Evolutionary conservation across 2,888 invertebrate species (phyloP).

Genomic region (Drosophila engyochracea): DNA sequence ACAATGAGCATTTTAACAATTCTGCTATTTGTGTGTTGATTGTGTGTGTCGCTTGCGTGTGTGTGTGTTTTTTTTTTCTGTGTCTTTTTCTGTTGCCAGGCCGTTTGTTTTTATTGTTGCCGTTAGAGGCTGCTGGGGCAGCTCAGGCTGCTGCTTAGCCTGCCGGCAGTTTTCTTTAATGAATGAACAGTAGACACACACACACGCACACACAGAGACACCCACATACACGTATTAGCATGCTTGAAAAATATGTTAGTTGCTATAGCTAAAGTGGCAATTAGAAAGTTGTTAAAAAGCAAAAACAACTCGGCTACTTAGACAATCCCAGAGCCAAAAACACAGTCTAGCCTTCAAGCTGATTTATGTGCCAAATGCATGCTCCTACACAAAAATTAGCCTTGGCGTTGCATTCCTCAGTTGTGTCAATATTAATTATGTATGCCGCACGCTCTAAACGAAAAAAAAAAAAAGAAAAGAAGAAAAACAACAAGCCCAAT

Average conservation of each 20-base stretch:
- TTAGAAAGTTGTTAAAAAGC: constrained; percentile 72
- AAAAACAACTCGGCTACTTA: constrained; percentile 56
- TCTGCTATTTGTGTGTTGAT: constrained; percentile 34
- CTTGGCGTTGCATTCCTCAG: constrained; percentile 70
- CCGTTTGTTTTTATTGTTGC: constrained; percentile 70
- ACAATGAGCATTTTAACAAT: constrained; percentile 38
- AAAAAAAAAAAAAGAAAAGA: neutral
- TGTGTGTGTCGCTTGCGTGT: neutral
- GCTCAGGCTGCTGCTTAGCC: constrained; percentile 57
- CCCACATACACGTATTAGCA: neutral
- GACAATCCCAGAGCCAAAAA: constrained; percentile 15
- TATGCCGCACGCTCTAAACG: constrained; percentile 25
- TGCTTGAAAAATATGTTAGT: constrained; percentile 26
- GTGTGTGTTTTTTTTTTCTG: constrained; percentile 6
- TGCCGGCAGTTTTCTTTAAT: constrained; percentile 73
- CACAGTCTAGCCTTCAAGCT: constrained; percentile 52
- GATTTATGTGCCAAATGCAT: constrained; percentile 72
- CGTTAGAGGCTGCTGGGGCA: constrained; percentile 48
- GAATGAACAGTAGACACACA: constrained; percentile 63
- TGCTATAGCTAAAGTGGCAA: constrained; percentile 67
- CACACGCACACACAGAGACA: constrained; percentile 1
- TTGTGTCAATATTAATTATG: constrained; percentile 78
- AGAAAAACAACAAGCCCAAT: neutral
- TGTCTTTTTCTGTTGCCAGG: constrained; percentile 50
- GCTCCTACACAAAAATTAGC: constrained; percentile 72